Conservation (phyloP, 1,140 invertebrate genomes). For the Stratiolaelaps scimitus region DNA sequence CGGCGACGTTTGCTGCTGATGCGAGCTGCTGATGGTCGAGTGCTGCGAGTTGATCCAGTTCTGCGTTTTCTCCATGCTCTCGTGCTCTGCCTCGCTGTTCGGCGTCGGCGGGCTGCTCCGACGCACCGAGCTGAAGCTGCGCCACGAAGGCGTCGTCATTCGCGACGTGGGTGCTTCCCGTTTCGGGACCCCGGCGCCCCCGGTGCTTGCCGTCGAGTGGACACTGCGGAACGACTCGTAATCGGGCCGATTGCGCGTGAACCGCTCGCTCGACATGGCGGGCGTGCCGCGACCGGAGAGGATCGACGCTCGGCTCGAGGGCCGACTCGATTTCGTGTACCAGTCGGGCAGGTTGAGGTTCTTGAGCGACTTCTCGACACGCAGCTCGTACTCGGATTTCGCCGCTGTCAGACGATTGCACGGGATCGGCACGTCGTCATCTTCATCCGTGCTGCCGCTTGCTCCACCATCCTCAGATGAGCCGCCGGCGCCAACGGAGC, state of each 20-base stretch:
- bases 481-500: neutral
- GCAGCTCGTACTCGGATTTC: conserved; percentile 65
- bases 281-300: conserved; percentile 15
- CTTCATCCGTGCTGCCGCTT: neutral
- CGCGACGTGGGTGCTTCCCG: neutral
- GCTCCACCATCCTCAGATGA: conserved; percentile 8
- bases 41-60: conserved; percentile 26
- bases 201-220: neutral
- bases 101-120: conserved; percentile 17
- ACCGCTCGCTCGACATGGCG: conserved; percentile 22
- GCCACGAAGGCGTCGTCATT: conserved; percentile 15
- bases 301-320: conserved; percentile 15
- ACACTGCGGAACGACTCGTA: conserved; percentile 25
- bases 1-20: too few relatives aligned
- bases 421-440: conserved; percentile 21
- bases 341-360: conserved; percentile 86
- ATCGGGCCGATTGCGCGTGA: conserved; percentile 11
- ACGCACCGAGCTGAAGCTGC: conserved; percentile 3
- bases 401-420: conserved; percentile 31
- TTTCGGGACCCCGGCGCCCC: neutral
- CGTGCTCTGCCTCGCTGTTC: conserved; percentile 5
- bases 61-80: conserved; percentile 27
- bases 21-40: too few relatives aligned
- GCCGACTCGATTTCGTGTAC: conserved; percentile 60
- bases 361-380: conserved; percentile 77